Percentiles rank a stretch among this genome's conserved stretches.
These are phyloP conservation scores for Platygyra sinensis DNA, from an alignment of 64 coral and sea anemone species.

Conservation along the genomic window DNA sequence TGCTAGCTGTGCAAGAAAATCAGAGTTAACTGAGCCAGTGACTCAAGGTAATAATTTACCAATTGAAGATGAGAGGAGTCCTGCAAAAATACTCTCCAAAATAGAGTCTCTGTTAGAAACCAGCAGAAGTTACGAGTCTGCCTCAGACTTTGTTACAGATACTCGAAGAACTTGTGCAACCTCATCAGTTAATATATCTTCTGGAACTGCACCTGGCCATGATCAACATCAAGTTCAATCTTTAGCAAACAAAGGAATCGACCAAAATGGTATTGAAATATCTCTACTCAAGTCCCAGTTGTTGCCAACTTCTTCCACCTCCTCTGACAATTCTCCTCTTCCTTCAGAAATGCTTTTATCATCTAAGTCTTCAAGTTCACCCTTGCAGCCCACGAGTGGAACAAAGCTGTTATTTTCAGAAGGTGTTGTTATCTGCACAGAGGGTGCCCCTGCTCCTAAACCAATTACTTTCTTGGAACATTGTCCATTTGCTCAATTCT, in stretches of 20 bases:
- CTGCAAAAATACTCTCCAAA: not conserved
- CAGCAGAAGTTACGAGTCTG: not conserved
- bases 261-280: not conserved
- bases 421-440: constrained; percentile 59
- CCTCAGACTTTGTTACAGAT: not conserved
- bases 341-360: constrained; percentile 61
- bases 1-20: not conserved
- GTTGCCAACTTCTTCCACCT: not conserved
- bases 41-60: not conserved
- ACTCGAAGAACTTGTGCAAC: not conserved
- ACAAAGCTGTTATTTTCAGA: constrained; percentile 29
- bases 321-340: constrained; percentile 2
- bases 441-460: constrained; percentile 53
- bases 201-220: not conserved
- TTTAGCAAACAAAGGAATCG: not conserved
- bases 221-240: not conserved
- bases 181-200: not conserved
- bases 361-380: constrained; percentile 8
- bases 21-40: not conserved
- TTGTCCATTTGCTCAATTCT: constrained; percentile 53
- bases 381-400: constrained; percentile 4
- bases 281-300: not conserved
- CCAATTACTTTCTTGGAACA: constrained; percentile 44
- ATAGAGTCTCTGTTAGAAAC: not conserved
- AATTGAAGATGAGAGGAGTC: not conserved